A percentile compares a stretch with the other conserved stretches of the same genome.
Conservation (phyloP, 2,797 vertebrate species). For the Lutjanus argentimaculatus region DNA sequence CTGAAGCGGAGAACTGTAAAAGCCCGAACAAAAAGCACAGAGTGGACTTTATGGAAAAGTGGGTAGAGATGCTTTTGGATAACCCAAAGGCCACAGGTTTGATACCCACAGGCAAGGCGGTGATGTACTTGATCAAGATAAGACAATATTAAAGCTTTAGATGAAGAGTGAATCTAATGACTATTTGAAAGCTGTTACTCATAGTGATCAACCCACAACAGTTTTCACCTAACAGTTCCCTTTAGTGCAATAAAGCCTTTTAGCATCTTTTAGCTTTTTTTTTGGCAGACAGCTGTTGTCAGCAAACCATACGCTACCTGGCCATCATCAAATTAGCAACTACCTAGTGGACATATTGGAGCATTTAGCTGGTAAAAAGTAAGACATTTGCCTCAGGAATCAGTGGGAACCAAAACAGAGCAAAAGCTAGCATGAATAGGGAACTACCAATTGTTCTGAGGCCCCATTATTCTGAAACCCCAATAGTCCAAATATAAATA, state of each 20-base stretch:
- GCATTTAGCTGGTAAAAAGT: not conserved
- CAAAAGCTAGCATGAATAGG: not conserved
- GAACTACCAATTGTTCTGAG: too few species aligned
- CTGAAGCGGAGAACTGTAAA: conserved; percentile 5
- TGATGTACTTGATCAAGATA: not conserved
- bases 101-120: not conserved
- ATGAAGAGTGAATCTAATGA: not conserved
- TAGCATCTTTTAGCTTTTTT: not conserved
- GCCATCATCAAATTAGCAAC: not conserved
- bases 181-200: not conserved
- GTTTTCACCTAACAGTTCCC: too few species aligned
- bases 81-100: conserved; percentile 3
- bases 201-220: not conserved
- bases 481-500: too few species aligned
- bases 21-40: not conserved
- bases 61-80: not conserved
- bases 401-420: not conserved
- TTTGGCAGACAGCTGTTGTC: not conserved
- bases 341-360: not conserved
- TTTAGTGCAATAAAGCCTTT: not conserved
- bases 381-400: not conserved
- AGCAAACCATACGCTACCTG: not conserved
- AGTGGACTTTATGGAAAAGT: not conserved
- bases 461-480: too few species aligned
- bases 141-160: not conserved